phyloP scores from a whole-genome alignment of 2,888 invertebrate species.

The Cremastobaeus sp. region DNA sequence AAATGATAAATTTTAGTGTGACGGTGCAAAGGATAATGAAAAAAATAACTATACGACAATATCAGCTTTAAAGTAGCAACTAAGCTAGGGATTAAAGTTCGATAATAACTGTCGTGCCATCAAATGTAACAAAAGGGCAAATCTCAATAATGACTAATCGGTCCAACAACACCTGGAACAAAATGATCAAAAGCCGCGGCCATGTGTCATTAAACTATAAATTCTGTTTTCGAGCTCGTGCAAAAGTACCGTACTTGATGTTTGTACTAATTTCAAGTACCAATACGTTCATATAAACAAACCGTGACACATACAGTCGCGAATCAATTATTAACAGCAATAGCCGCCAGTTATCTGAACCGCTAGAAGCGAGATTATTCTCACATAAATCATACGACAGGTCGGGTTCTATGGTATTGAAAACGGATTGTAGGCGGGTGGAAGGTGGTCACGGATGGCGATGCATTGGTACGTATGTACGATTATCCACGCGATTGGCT shows the following conservation, averaged over 20 bases:
- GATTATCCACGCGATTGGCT: slow-evolving; percentile 57
- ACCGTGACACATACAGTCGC: slow-evolving; percentile 63
- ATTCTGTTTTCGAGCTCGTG: slow-evolving; percentile 45
- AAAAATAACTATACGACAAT: too few relatives aligned
- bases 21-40: too few relatives aligned
- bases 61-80: too few relatives aligned
- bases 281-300: slow-evolving; percentile 51
- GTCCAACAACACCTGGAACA: slow-evolving; percentile 19
- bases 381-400: slow-evolving; percentile 74
- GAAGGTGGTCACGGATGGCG: slow-evolving; percentile 61
- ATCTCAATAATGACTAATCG: slow-evolving; percentile 23
- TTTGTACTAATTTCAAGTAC: slow-evolving; percentile 44
- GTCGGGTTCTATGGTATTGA: slow-evolving; percentile 62
- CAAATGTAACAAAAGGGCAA: not conserved
- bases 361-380: slow-evolving; percentile 72
- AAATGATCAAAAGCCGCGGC: slow-evolving; percentile 30
- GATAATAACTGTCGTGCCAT: not conserved
- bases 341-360: slow-evolving; percentile 73
- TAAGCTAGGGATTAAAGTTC: too few relatives aligned
- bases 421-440: slow-evolving; percentile 45
- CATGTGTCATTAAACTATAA: slow-evolving; percentile 45
- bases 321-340: slow-evolving; percentile 74
- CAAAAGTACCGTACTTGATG: slow-evolving; percentile 42
- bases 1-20: too few relatives aligned
- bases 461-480: slow-evolving; percentile 61